These are phyloP conservation scores for Conger conger DNA, from an alignment of 2,113 vertebrate genomes.

Conservation along the genomic window DNA sequence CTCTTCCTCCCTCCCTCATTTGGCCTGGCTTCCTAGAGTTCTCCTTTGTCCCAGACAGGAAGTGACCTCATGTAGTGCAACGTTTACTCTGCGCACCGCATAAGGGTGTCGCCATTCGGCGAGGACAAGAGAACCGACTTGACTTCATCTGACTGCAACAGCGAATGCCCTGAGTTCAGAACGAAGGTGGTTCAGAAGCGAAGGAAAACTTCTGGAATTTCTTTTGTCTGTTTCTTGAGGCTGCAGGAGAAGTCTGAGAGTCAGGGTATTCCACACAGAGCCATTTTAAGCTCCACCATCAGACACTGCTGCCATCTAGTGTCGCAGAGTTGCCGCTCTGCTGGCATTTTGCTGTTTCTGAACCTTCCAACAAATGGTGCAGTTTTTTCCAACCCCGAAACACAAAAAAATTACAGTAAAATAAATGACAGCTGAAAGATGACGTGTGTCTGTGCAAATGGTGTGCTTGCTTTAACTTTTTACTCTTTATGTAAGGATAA, in stretches of 20 bases:
- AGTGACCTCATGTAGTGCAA: slow-evolving; percentile 42
- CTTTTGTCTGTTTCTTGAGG: slow-evolving; percentile 41
- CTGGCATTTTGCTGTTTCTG: background rate
- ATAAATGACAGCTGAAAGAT: too few relatives aligned
- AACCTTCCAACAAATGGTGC: background rate
- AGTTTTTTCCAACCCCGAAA: background rate
- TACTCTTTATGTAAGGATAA: background rate
- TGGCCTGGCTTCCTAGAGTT: slow-evolving; percentile 47
- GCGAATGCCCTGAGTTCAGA: background rate
- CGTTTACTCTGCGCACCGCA: background rate
- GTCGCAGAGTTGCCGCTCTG: slow-evolving; percentile 32
- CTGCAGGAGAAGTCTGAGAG: slow-evolving; percentile 26
- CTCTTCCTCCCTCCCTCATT: slow-evolving; percentile 44
- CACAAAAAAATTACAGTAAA: too few relatives aligned
- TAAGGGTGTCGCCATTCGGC: background rate
- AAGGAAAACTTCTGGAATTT: slow-evolving; percentile 26
- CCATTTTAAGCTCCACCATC: background rate
- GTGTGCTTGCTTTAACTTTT: background rate
- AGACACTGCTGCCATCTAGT: slow-evolving; percentile 68
- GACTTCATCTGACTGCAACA: background rate
- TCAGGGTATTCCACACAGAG: slow-evolving; percentile 24
- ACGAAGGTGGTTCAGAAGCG: background rate
- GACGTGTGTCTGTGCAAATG: background rate
- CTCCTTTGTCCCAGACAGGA: slow-evolving; percentile 53
- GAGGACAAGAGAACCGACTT: background rate